A percentile compares a stretch with the other conserved stretches of the same genome.
phyloP scores from a whole-genome alignment of 2,888 invertebrate genomes.

The Lithophane semibrunnea region DNA sequence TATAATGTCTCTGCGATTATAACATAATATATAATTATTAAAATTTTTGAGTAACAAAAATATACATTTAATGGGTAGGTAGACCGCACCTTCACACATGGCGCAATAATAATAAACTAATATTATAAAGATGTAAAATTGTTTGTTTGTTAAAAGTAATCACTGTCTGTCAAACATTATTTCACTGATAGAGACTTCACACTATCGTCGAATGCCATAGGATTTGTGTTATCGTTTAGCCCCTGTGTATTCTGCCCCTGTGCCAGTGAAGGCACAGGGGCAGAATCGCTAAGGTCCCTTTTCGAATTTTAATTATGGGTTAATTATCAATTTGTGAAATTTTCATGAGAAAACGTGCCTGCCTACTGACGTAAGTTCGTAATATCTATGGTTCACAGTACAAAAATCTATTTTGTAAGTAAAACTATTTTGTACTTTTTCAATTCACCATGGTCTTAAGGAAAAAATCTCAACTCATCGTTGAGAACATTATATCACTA shows the following conservation, averaged over 20 bases:
- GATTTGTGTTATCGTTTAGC: background rate
- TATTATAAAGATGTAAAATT: background rate
- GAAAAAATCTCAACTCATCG: background rate
- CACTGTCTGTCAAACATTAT: too few species aligned
- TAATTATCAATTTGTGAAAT: too few species aligned
- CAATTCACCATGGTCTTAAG: background rate
- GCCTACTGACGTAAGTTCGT: background rate
- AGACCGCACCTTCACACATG: background rate
- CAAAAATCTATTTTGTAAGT: background rate
- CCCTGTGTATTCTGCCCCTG: too few species aligned
- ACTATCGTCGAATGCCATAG: background rate
- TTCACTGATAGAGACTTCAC: too few species aligned
- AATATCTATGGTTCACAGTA: background rate
- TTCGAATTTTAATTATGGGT: too few species aligned
- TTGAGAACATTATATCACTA: background rate
- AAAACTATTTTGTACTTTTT: slow-evolving; percentile 19
- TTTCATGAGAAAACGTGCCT: background rate
- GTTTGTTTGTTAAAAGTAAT: background rate
- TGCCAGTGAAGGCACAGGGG: too few species aligned
- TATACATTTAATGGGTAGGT: background rate
- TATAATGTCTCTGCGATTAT: slow-evolving; percentile 58
- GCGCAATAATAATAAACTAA: background rate
- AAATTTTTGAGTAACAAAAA: background rate
- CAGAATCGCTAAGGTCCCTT: too few species aligned
- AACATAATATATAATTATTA: slow-evolving; percentile 36